phyloP scores from a whole-genome alignment of 1,140 invertebrate species.

The Penaeus chinensis region DNA sequence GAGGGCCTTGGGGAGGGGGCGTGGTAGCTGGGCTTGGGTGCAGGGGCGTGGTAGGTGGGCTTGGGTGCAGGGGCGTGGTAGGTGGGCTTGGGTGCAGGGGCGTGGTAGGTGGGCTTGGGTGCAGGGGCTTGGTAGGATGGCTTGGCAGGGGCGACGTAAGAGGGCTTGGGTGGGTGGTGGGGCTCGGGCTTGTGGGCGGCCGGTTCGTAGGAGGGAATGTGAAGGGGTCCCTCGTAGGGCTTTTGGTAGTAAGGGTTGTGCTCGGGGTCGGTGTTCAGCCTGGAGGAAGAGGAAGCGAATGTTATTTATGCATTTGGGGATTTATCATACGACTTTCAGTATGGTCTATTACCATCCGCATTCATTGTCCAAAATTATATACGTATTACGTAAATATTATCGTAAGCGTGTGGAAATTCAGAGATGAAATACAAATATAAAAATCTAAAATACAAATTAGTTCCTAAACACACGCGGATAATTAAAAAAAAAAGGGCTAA shows the following conservation, averaged over 20 bases:
- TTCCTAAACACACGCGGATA: too few species aligned
- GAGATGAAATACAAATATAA: too few species aligned
- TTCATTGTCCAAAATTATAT: too few species aligned
- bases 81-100: neutral
- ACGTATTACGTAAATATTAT: too few species aligned
- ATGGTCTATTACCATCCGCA: too few species aligned
- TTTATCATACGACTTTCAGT: too few species aligned
- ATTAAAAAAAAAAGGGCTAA: too few species aligned
- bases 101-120: neutral
- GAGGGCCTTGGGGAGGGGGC: neutral
- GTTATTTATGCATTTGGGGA: too few species aligned
- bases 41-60: neutral
- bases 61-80: neutral
- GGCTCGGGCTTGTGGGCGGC: neutral
- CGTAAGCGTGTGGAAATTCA: too few species aligned
- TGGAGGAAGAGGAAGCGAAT: neutral
- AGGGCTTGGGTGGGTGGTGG: neutral
- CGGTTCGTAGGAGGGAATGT: slow-evolving; percentile 8
- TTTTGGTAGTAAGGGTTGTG: slow-evolving; percentile 54
- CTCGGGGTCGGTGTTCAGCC: slow-evolving; percentile 41
- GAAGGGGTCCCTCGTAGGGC: slow-evolving; percentile 37
- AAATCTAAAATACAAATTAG: too few species aligned
- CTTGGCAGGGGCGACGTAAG: neutral
- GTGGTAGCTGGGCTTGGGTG: neutral
- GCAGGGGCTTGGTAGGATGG: neutral